Conservation (phyloP, 2,888 invertebrate genomes). For the Endotricha flammealis region DNA sequence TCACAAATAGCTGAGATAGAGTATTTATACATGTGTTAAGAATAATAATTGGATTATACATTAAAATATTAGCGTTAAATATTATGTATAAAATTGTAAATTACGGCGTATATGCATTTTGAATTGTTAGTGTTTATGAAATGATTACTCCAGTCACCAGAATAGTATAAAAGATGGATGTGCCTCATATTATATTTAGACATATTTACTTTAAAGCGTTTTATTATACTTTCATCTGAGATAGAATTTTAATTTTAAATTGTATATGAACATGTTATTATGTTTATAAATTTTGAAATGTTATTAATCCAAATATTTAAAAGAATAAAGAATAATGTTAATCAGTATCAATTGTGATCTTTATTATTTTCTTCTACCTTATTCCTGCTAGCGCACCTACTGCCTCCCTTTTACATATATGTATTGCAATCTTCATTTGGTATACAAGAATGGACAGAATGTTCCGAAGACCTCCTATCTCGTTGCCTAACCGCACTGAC, state of each 20-base stretch:
- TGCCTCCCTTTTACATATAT: too few species aligned
- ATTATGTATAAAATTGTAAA: slow-evolving; percentile 11
- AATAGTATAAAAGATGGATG: slow-evolving; percentile 24
- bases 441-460: too few species aligned
- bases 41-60: neutral
- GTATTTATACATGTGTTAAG: slow-evolving; percentile 1
- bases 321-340: slow-evolving; percentile 53
- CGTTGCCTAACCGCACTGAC: too few species aligned
- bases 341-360: slow-evolving; percentile 22
- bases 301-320: too few species aligned
- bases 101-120: slow-evolving; percentile 17
- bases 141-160: slow-evolving; percentile 15
- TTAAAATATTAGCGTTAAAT: slow-evolving; percentile 9
- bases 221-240: slow-evolving; percentile 15
- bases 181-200: slow-evolving; percentile 27
- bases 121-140: slow-evolving; percentile 22
- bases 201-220: slow-evolving; percentile 16
- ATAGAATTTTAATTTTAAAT: slow-evolving; percentile 34
- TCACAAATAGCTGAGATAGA: neutral
- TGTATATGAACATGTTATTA: slow-evolving; percentile 46
- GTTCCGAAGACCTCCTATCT: too few species aligned
- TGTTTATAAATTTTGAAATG: slow-evolving; percentile 41
- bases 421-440: too few species aligned
- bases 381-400: too few species aligned
- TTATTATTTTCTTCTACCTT: slow-evolving; percentile 1